Evolutionary conservation across 2,888 invertebrate genomes (phyloP).

Genomic region (Tetheella fluctuosa): DNA sequence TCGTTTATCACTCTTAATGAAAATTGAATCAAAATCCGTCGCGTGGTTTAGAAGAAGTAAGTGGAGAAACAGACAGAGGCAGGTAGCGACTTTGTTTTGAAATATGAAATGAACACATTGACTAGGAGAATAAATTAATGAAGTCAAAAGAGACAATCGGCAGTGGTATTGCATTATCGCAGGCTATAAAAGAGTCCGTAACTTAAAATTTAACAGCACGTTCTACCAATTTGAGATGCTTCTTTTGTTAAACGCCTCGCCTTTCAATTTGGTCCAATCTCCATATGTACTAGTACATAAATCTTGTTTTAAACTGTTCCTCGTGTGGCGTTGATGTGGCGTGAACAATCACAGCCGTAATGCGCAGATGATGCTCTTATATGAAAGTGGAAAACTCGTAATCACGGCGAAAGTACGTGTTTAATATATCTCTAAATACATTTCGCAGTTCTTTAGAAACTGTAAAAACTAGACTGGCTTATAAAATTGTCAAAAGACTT

Average conservation of each 20-base stretch:
- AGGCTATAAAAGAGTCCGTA: too few species aligned
- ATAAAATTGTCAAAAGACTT: too few species aligned
- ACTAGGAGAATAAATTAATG: too few species aligned
- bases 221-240: neutral
- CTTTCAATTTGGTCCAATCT: neutral
- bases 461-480: neutral
- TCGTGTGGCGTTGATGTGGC: constrained; percentile 8
- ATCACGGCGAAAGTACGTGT: neutral
- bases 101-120: too few species aligned
- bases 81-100: too few species aligned
- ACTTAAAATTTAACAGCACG: too few species aligned
- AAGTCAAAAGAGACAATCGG: too few species aligned
- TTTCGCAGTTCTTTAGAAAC: neutral
- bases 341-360: constrained; percentile 4
- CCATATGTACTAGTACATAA: neutral
- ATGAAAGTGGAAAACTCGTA: constrained; percentile 5
- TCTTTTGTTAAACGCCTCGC: neutral
- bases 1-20: too few species aligned
- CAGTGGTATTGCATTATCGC: too few species aligned
- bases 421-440: neutral
- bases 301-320: constrained; percentile 6
- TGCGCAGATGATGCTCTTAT: neutral
- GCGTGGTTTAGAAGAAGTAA: too few species aligned
- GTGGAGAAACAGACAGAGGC: too few species aligned
- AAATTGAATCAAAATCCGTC: too few species aligned